phyloP scores from a whole-genome alignment of 2,113 vertebrate species.

The Lagopus muta region DNA sequence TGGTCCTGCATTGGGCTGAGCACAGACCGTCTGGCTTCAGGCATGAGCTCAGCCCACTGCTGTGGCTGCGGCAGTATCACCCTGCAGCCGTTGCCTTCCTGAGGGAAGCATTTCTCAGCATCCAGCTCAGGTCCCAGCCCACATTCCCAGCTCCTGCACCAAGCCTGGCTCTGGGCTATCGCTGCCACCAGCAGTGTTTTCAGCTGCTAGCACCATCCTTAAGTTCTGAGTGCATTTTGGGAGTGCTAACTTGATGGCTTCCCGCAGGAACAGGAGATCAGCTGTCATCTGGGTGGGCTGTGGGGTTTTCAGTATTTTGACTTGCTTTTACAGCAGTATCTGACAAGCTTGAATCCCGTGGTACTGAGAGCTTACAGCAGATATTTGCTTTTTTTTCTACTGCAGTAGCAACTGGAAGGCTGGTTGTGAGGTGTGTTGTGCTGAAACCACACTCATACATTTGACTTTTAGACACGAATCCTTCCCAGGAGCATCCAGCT shows the following conservation, averaged over 20 bases:
- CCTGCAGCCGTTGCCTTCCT: not conserved
- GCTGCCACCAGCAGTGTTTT: not conserved
- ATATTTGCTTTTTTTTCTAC: constrained; percentile 19
- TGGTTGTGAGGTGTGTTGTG: not conserved
- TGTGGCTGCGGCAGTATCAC: not conserved
- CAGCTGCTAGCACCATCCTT: not conserved
- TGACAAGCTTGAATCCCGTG: not conserved
- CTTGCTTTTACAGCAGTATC: not conserved
- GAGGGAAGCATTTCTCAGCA: not conserved
- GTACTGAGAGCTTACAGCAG: not conserved
- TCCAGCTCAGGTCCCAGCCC: not conserved
- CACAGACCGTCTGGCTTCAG: not conserved
- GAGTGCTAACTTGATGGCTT: not conserved
- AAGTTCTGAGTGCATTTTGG: not conserved
- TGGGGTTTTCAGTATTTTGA: not conserved
- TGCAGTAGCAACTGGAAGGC: not conserved
- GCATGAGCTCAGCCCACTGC: not conserved
- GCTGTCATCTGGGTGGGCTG: not conserved
- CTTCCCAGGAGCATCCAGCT: not conserved
- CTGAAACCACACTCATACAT: not conserved
- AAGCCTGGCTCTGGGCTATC: not conserved
- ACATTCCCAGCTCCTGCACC: not conserved
- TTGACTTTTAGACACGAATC: not conserved
- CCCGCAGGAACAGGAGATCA: not conserved
- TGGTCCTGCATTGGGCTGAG: not conserved